These are phyloP conservation scores for Dichetophora obliterata DNA, from an alignment of 2,888 invertebrate genomes.

Conservation along the genomic window DNA sequence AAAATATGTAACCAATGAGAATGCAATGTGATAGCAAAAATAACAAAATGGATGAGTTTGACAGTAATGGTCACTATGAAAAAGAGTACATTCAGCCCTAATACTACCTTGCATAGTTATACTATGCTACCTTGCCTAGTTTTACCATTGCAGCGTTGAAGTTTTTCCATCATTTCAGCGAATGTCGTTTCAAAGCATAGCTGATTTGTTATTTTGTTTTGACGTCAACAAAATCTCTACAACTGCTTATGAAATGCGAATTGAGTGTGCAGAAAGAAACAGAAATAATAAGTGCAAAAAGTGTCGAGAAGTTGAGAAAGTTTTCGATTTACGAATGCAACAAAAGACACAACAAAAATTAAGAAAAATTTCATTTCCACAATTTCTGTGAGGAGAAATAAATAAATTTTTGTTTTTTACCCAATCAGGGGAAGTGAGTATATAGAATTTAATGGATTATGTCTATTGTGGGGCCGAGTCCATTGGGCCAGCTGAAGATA, in stretches of 20 bases:
- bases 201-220: conserved; percentile 10
- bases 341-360: conserved; percentile 25
- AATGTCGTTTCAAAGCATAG: conserved; percentile 1
- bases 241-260: not conserved
- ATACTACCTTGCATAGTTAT: too few relatives aligned
- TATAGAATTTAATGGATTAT: conserved; percentile 62
- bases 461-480: conserved; percentile 66
- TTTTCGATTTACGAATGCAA: conserved; percentile 40
- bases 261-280: not conserved
- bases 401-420: conserved; percentile 7
- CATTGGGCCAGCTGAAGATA: conserved; percentile 64
- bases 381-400: conserved; percentile 28
- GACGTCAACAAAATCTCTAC: conserved; percentile 9
- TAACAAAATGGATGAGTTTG: too few relatives aligned
- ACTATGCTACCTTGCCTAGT: too few relatives aligned
- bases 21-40: too few relatives aligned
- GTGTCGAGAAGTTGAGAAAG: conserved; percentile 35
- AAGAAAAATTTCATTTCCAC: conserved; percentile 16
- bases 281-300: conserved; percentile 9
- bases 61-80: too few relatives aligned
- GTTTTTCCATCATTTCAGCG: not conserved
- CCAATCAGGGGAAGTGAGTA: conserved; percentile 27
- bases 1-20: too few relatives aligned
- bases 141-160: too few relatives aligned
- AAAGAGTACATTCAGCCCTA: too few relatives aligned